phyloP scores from a whole-genome alignment of 2,113 vertebrate genomes.

The Grallaria varia region DNA sequence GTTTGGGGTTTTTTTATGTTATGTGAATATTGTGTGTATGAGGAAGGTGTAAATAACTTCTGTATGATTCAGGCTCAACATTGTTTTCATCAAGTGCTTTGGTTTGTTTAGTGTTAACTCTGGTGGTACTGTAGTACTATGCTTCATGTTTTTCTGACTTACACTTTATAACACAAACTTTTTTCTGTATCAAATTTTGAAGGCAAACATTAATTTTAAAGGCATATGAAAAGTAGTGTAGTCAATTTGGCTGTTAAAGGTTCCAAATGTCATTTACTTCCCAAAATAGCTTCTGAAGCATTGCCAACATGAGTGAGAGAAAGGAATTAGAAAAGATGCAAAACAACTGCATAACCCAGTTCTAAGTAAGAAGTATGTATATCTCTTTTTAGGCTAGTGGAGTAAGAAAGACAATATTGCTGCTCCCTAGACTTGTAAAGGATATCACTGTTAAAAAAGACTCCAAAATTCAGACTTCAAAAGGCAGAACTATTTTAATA shows the following conservation, averaged over 20 bases:
- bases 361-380: background rate
- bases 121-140: background rate
- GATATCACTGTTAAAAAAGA: background rate
- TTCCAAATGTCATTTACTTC: background rate
- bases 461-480: background rate
- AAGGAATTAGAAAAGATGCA: background rate
- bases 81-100: background rate
- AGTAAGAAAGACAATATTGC: background rate
- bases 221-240: background rate
- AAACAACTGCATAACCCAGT: background rate
- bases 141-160: background rate
- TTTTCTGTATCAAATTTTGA: background rate
- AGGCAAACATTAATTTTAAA: background rate
- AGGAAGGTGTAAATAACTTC: background rate
- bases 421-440: background rate
- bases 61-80: background rate
- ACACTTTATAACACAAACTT: background rate
- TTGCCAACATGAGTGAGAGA: background rate
- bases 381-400: background rate
- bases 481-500: slow-evolving; percentile 12
- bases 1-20: background rate
- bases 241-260: background rate
- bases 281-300: background rate
- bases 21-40: background rate
- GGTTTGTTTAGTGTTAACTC: background rate